Conservation (phyloP, 2,888 invertebrate genomes). For the Mesodorylaimus sp. region DNA sequence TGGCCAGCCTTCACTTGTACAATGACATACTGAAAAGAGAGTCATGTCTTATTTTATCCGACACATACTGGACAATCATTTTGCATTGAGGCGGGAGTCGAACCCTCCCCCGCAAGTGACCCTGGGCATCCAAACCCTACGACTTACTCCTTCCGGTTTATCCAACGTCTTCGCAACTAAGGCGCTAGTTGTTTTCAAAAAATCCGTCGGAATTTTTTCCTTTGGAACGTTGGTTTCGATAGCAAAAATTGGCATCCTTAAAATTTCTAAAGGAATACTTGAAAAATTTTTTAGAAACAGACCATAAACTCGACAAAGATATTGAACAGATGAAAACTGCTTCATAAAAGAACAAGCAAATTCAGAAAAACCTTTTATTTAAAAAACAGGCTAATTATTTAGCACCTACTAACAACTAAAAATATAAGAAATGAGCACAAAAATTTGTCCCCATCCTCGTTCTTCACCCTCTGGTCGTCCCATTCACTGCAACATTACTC, state of each 20-base stretch:
- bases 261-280: not conserved
- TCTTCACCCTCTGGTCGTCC: not conserved
- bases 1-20: not conserved
- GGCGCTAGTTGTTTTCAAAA: conserved; percentile 40
- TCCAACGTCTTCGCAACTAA: conserved; percentile 43
- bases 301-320: no score
- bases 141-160: conserved; percentile 44
- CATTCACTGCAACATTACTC: not conserved
- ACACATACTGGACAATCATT: not conserved
- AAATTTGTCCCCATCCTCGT: no score
- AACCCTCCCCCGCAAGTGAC: not conserved
- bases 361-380: not conserved
- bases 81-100: not conserved
- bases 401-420: no score
- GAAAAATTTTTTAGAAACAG: no score
- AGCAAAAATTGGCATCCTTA: conserved; percentile 44
- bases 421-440: no score
- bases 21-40: not conserved
- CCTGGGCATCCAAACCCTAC: not conserved
- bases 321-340: not conserved
- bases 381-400: not conserved
- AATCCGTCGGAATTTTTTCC: conserved; percentile 42
- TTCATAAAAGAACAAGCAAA: not conserved
- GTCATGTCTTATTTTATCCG: not conserved
- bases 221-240: conserved; percentile 45